Evolutionary conservation across 2,113 vertebrate species (phyloP).

Genomic region (Chitala chitala): DNA sequence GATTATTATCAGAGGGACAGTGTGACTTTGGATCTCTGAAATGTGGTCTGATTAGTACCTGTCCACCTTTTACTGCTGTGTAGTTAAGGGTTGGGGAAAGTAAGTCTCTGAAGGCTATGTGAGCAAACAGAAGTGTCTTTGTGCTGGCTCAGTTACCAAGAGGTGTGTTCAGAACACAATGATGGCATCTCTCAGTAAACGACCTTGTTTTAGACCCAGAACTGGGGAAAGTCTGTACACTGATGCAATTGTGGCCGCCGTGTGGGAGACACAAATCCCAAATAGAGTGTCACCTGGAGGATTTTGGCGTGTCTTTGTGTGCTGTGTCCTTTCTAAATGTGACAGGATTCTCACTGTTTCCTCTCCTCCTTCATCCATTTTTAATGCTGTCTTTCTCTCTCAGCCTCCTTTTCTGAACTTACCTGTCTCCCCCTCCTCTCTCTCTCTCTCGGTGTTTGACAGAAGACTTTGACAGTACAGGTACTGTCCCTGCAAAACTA

Average conservation of each 20-base stretch:
- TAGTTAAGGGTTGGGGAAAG: no score
- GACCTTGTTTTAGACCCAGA: not conserved
- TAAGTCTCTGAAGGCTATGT: no score
- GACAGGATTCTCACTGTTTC: constrained; percentile 19
- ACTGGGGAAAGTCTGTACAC: not conserved
- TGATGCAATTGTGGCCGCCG: not conserved
- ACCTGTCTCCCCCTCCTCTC: constrained; percentile 36
- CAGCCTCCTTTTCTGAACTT: constrained; percentile 21
- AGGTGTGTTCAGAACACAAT: not conserved
- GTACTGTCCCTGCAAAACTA: constrained; percentile 72
- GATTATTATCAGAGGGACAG: no score
- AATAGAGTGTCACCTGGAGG: constrained; percentile 3
- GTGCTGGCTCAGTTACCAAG: no score
- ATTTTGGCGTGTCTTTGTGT: constrained; percentile 28
- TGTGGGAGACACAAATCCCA: not conserved
- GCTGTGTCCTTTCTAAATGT: constrained; percentile 29
- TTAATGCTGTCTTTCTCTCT: constrained; percentile 33
- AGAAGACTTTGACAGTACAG: constrained; percentile 79
- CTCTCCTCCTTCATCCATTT: constrained; percentile 10
- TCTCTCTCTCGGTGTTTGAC: constrained; percentile 56
- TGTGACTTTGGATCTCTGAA: no score
- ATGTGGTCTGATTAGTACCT: no score
- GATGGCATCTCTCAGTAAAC: not conserved
- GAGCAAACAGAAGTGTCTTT: no score
- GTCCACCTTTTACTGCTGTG: no score